Base-by-base conservation (phyloP, 30 jellyfish, hydroid and myxozoan genomes). In the Pelagia noctiluca region DNA sequence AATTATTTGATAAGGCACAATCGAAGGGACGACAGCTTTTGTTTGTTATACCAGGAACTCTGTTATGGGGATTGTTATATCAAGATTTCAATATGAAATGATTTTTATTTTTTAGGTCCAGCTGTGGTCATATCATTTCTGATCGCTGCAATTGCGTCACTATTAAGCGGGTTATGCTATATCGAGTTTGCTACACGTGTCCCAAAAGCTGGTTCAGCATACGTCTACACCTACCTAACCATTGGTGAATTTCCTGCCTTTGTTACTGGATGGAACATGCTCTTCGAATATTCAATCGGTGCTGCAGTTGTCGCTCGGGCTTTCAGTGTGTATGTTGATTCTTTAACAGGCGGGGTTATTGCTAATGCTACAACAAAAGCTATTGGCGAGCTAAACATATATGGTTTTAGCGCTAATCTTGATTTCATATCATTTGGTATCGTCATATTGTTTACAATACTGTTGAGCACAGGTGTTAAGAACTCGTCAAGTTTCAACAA, bases 141-240 rank as follows among this genome's bases (percentile, higher is more conserved):
- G 18, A 88, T 93, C 29, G 99, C 99, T 23, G 97, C 97, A n/a
- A 31, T 93, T 22, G 97, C 99, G 1, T 93, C 99, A 32, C 12
- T 93, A 0, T 72, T 93, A 18, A 88, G 97, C 25, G 99, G 97
- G 3, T 69, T 93, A 0, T 89, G 97, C 71, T 93, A 93, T 80
- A 92, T 97, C 5, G 99, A 93, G 78, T 93, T 93, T 84, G 99
- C 97, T 28, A 96, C 99, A 1, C 46, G 96, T 13, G 76, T 93
- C 2, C 99, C 99, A 0, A 86, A 82, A 49, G 93, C 99, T 13
- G 99, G 99, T 0, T 74, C 97, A 11, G 99, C 99, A 4, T 93
- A 93, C 65, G 64, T 76, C 1, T 93, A 93, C 73, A 78, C 96
- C 22, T 93, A 88, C 64, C 42, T 88, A 18, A 60, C 97, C 0